phyloP scores from a whole-genome alignment of 2,888 invertebrate species.

The Thelaira solivaga region DNA sequence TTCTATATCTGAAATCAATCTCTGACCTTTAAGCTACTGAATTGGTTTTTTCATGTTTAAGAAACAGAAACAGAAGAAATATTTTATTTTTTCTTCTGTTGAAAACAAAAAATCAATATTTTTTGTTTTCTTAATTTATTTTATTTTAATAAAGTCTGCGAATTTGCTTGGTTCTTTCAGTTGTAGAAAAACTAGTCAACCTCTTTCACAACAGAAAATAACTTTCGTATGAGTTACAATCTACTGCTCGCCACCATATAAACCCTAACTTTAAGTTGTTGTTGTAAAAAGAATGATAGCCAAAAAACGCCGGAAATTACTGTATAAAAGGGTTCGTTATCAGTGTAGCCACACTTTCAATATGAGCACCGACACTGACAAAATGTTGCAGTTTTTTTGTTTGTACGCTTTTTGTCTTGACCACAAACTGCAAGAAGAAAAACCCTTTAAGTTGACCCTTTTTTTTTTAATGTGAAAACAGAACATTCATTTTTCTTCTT shows the following conservation, averaged over 20 bases:
- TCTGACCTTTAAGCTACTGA: too few relatives aligned
- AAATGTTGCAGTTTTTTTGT: slow-evolving; percentile 28
- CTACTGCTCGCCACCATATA: background rate
- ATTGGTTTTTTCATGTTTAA: too few relatives aligned
- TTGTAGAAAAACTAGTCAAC: background rate
- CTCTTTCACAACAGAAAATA: slow-evolving; percentile 3
- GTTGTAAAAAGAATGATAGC: background rate
- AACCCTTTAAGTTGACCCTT: slow-evolving; percentile 26
- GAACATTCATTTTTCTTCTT: background rate
- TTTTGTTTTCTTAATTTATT: too few relatives aligned
- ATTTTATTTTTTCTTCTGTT: too few relatives aligned
- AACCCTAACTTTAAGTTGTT: background rate
- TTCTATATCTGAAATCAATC: too few relatives aligned
- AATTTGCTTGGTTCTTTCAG: too few relatives aligned
- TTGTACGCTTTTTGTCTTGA: slow-evolving; percentile 7
- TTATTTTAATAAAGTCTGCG: too few relatives aligned
- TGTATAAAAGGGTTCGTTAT: slow-evolving; percentile 50
- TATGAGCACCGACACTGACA: slow-evolving; percentile 49
- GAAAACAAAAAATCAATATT: too few relatives aligned
- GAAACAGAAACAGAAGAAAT: too few relatives aligned
- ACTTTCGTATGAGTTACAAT: slow-evolving; percentile 2
- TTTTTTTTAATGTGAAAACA: slow-evolving; percentile 39
- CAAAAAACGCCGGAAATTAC: slow-evolving; percentile 47
- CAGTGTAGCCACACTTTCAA: slow-evolving; percentile 59
- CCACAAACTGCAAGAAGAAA: slow-evolving; percentile 10